Base-by-base conservation (phyloP, 2,888 invertebrate species). In the Gymnocheta viridis region DNA sequence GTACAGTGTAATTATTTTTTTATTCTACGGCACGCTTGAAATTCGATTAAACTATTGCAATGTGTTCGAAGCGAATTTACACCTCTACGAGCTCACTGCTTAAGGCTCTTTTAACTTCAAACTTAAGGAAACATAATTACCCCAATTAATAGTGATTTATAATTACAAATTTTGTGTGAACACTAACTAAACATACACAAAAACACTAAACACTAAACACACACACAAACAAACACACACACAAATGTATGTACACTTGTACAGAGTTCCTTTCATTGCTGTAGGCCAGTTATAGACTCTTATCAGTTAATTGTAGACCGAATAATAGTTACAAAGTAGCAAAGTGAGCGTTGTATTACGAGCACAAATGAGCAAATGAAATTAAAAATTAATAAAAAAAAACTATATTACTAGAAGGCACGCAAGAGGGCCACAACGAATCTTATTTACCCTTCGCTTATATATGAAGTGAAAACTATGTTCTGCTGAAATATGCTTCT, bases 261-360 rank as follows among this genome's bases (percentile, higher is more conserved):
- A 22, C 19, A 35, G 4, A 24, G 19, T 32, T 66, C 27, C 17
- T n/a, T 17, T 49, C n/a, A n/a, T n/a, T 64, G 66, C 56, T n/a
- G 10, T 56, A 72, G 17, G 35, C 51, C 74, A 69, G 49, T 77
- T 72, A 51, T 67, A 67, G 51, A 44, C 41, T 67, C 51, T 82
- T 82, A 82, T 82, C 82, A 78, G 72, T 60, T 51, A 51, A 67
- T 78, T 49, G 82, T 72, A 66, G 60, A 76, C 51, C 62, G 51
- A 51, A 54, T 70, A 73, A 32, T 10, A 35, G 77, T 70, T 76
- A 78, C 19, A 44, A 44, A 76, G 62, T 44, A 60, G 67, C 67
- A 44, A 41, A 44, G 19, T 44, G n/a, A 62, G 47, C 58, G 38
- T 64, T 27, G 54, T 60, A 51, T 49, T 56, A n/a, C n/a, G n/a